Percentiles rank a stretch among this genome's conserved stretches.
These are phyloP conservation scores for Psittacula derbiana DNA, from an alignment of 2,797 vertebrate species.

Conservation along the genomic window DNA sequence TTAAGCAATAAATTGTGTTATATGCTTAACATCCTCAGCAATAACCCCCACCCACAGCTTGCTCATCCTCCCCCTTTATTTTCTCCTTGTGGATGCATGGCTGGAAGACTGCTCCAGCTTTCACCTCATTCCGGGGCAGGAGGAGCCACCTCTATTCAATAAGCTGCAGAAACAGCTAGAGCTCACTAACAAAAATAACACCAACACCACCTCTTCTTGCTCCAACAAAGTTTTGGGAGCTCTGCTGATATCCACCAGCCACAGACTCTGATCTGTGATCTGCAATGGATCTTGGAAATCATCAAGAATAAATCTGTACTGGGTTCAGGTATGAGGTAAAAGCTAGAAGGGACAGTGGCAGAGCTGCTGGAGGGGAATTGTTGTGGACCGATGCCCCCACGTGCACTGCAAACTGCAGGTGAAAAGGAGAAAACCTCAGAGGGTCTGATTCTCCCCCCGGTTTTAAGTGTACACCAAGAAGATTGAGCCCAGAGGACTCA, in stretches of 20 bases:
- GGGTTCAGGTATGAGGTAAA: neutral
- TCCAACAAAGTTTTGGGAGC: neutral
- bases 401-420: neutral
- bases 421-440: neutral
- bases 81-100: neutral
- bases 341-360: neutral
- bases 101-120: neutral
- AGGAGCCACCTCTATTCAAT: neutral
- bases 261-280: neutral
- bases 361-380: neutral
- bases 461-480: neutral
- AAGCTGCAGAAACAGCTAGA: neutral
- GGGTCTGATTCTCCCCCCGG: neutral
- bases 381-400: neutral
- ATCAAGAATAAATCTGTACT: neutral
- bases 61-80: conserved; percentile 42
- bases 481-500: neutral
- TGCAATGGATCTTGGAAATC: neutral
- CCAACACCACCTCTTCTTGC: too few species aligned
- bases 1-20: conserved; percentile 62
- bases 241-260: neutral
- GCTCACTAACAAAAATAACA: neutral
- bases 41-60: conserved; percentile 34
- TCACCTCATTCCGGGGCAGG: rapidly evolving
- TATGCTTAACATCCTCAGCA: conserved; percentile 33